phyloP scores from a whole-genome alignment of 2,113 vertebrate species.

The Phoenicopterus ruber region DNA sequence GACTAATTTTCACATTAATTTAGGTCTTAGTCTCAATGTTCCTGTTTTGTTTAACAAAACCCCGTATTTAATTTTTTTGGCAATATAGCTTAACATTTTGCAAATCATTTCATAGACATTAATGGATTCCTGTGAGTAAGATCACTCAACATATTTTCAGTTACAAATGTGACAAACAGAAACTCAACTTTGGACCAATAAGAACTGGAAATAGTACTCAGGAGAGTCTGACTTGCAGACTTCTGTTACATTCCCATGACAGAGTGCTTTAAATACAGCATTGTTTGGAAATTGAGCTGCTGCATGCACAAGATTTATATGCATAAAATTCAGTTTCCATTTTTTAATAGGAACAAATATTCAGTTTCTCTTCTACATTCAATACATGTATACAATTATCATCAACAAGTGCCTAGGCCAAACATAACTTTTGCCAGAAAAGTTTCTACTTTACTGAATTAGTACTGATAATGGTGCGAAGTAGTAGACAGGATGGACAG shows the following conservation, averaged over 20 bases:
- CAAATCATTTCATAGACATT: neutral
- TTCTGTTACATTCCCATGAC: neutral
- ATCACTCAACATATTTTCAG: neutral
- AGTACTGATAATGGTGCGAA: neutral
- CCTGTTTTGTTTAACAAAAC: neutral
- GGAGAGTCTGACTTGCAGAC: neutral
- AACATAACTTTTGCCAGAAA: neutral
- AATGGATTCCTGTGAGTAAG: neutral
- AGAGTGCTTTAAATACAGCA: neutral
- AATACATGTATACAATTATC: neutral
- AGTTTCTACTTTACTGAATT: neutral
- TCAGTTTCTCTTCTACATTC: neutral
- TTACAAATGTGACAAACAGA: neutral
- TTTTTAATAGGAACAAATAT: neutral
- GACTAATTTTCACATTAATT: neutral
- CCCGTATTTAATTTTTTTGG: neutral
- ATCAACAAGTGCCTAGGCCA: neutral
- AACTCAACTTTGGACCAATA: neutral
- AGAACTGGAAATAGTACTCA: neutral
- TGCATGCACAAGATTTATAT: neutral
- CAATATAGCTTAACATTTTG: neutral
- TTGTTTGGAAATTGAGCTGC: neutral
- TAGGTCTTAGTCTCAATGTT: neutral
- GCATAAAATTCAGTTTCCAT: neutral
- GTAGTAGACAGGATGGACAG: neutral